These are phyloP conservation scores for Paralinhomoeus sp. DNA, from an alignment of 2,888 invertebrate species.

Conservation along the genomic window DNA sequence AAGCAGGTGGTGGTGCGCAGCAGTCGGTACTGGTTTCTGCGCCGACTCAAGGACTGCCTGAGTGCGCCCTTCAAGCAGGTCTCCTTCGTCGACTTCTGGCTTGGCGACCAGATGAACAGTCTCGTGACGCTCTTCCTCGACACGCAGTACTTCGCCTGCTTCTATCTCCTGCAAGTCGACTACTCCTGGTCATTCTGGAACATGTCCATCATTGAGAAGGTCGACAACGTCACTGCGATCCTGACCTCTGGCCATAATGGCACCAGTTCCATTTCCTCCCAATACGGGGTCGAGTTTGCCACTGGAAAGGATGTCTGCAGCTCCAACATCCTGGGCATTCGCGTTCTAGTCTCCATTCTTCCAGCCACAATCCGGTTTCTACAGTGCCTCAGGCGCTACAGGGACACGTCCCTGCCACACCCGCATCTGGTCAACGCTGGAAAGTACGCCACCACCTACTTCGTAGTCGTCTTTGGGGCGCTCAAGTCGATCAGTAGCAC, in stretches of 20 bases:
- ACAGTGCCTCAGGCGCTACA: slow-evolving; percentile 78
- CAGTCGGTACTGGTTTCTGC: slow-evolving; percentile 21
- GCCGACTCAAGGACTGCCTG: slow-evolving; percentile 22
- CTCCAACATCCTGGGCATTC: slow-evolving; percentile 43
- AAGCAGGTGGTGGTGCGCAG: slow-evolving; percentile 43
- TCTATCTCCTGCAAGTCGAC: slow-evolving; percentile 37
- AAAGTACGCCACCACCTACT: slow-evolving; percentile 88
- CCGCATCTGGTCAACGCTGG: slow-evolving; percentile 81
- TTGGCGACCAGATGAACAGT: slow-evolving; percentile 37
- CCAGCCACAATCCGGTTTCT: slow-evolving; percentile 96
- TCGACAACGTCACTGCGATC: no score
- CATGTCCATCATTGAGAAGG: no score
- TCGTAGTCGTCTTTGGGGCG: slow-evolving; percentile 54
- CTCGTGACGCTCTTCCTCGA: slow-evolving; percentile 67
- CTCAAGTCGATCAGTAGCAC: slow-evolving; percentile 15
- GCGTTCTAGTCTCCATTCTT: slow-evolving; percentile 64
- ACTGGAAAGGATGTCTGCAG: slow-evolving; percentile 36
- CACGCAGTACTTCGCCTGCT: slow-evolving; percentile 75
- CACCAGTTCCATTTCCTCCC: no score
- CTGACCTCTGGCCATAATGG: no score
- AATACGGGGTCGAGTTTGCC: slow-evolving; percentile 17
- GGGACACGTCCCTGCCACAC: slow-evolving; percentile 73
- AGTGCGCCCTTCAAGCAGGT: slow-evolving; percentile 33
- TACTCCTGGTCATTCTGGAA: no score
- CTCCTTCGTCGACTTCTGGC: slow-evolving; percentile 36